Evolutionary conservation across 2,113 vertebrate genomes (phyloP), one percentile per base, ranked within the genome.

Genomic region (Arenaria interpres): DNA sequence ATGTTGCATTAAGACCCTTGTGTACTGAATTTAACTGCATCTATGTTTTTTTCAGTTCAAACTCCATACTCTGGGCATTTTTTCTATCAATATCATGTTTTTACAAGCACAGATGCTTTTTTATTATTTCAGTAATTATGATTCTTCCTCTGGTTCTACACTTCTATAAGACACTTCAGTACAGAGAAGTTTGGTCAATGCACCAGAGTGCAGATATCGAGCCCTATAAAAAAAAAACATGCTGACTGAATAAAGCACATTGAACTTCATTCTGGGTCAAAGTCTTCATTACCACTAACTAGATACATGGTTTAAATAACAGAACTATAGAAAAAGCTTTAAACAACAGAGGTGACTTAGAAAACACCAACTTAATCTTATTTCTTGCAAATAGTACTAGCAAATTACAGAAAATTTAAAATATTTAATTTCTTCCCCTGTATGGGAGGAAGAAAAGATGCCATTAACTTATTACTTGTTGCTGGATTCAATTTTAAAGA

Each of bases 391-490:
- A 80, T 62, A 96, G 63, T 96, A 97, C 43, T 35, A 88, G 62
- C n/a, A 96, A 97, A 93, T 97, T 86, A 96, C 51, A 94, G 73
- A 94, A 97, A 97, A 98, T 87, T 91, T 71, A 85, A 92, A 97
- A 93, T 95, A 97, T 7, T 97, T 53, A 87, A 96, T 95, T 64
- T 87, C 4, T 5, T 90, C 67, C 37, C 53, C 25, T 96, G 35
- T 48, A 88, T 53, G 25, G 6, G 13, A 91, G 30, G 60, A 95
- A 27, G 4, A 91, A 97, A 97, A 96, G n/a, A 96, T 78, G 30
- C 20, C 84, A 96, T 91, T 15, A 83, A 86, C 46, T 97, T 94
- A 93, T 37, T 96, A 74, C 53, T 92, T 96, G 91, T 91, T 95
- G 89, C 85, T 67, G 35, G 54, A 18, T 88, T 97, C 76, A 89